phyloP scores from a whole-genome alignment of 2,113 vertebrate genomes.

The Plestiodon gilberti region DNA sequence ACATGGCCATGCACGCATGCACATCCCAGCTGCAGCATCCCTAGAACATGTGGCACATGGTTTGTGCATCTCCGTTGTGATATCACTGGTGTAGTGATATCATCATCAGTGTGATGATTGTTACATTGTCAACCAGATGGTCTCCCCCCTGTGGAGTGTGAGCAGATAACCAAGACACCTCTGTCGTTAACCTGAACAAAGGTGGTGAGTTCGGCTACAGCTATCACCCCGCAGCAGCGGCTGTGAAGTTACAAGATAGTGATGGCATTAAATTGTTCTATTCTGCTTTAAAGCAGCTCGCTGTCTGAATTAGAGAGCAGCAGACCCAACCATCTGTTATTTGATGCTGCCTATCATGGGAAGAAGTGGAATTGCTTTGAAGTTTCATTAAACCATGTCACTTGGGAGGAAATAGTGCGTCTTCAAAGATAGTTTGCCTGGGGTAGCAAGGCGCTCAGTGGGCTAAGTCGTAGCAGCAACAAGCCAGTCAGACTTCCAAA shows the following conservation, averaged over 20 bases:
- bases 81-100: neutral
- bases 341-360: neutral
- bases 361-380: conserved; percentile 23
- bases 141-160: neutral
- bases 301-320: neutral
- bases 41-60: neutral
- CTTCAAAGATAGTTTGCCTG: neutral
- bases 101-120: too few species aligned
- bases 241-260: neutral
- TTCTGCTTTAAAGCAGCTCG: neutral
- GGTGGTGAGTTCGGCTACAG: neutral
- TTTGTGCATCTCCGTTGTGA: neutral
- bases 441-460: neutral
- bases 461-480: conserved; percentile 4
- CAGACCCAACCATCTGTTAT: neutral
- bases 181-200: neutral
- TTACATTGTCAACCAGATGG: neutral
- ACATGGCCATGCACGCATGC: too few species aligned
- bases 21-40: neutral
- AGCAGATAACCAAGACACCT: neutral
- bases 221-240: neutral
- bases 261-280: neutral
- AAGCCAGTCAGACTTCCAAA: neutral
- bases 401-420: neutral
- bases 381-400: neutral